Evolutionary conservation across 2,888 invertebrate species (phyloP), one percentile per base, ranked within the genome.

Genomic region (Luperina testacea): DNA sequence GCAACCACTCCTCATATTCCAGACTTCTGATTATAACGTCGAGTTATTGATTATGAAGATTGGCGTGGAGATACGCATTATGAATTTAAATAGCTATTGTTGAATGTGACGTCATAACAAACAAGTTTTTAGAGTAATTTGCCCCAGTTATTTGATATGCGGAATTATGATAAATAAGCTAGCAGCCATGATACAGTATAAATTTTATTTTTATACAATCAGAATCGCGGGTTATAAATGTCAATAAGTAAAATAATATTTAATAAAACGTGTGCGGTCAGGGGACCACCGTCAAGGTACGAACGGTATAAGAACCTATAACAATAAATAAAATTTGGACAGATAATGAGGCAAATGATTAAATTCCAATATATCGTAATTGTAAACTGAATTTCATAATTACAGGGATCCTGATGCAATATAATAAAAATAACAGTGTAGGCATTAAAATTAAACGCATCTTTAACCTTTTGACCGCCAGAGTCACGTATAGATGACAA

Each of bases 71-170:
- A 9, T 59, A 72, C 59, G 38, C 53, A 73, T 63, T 73, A 32
- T 63, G 48, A 67, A 71, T 74, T 77, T 74, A 67, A 81, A 81
- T 71, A 64, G 71, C 67, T 63, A 81, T 81, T 77, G 73, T 82
- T 70, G n/a, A 27, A 1, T 1, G 8, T 81, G 81, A 77, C 82
- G 82, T 81, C 77, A 77, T 38, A 11, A 38, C 11, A 51, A 75
- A 57, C 53, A 5, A n/a, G 57, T 42, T 57, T 51, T 5, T 8
- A 42, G 1, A 68, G 17, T 71, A 71, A 38, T 38, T 57, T 13
- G 59, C 70, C 24, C 59, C 57, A 59, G 3, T 64, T 53, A 42
- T 15, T 63, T 20, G 15, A n/a, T 42, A 42, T 9, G n/a, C 59
- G 8, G 45, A 59, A 53, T 76, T 74, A 42, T 74, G 65, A 53